A percentile compares a stretch with the other conserved stretches of the same genome.
These are phyloP conservation scores for Eupithecia subfuscata DNA, from an alignment of 2,888 invertebrate species.

Conservation along the genomic window DNA sequence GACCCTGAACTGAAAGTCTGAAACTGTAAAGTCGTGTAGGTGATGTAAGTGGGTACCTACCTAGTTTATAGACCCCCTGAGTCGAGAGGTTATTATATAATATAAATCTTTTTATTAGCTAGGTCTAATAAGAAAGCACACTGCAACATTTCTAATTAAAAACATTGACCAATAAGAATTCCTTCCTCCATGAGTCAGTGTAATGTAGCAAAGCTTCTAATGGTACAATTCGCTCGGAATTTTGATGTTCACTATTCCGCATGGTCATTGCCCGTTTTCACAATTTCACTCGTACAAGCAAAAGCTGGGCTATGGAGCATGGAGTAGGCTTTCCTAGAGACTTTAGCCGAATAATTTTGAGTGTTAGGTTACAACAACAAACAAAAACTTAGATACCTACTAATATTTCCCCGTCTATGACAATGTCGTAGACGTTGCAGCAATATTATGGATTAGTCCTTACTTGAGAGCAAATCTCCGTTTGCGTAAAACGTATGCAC, in stretches of 20 bases:
- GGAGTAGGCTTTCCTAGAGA: slow-evolving; percentile 35
- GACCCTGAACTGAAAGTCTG: neutral
- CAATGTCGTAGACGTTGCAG: too few species aligned
- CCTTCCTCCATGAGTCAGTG: slow-evolving; percentile 31
- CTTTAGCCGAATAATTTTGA: neutral
- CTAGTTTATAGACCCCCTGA: neutral
- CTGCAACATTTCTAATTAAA: slow-evolving; percentile 27
- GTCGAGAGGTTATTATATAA: neutral
- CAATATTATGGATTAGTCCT: too few species aligned
- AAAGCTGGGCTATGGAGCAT: slow-evolving; percentile 34
- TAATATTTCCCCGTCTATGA: too few species aligned
- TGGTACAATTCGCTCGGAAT: slow-evolving; percentile 69
- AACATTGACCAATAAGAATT: slow-evolving; percentile 54
- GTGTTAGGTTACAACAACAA: too few species aligned
- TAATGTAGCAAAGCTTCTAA: slow-evolving; percentile 51
- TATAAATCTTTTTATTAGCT: neutral
- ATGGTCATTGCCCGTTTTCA: slow-evolving; percentile 79
- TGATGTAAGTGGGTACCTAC: neutral
- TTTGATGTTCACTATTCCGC: slow-evolving; percentile 78
- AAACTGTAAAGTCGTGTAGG: neutral
- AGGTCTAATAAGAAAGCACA: slow-evolving; percentile 2
- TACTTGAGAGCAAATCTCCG: too few species aligned
- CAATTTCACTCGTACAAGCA: slow-evolving; percentile 61
- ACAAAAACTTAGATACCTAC: too few species aligned
- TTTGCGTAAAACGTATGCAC: too few species aligned